phyloP scores from a whole-genome alignment of 2,113 vertebrate genomes.

The Chloropsis cyanopogon region DNA sequence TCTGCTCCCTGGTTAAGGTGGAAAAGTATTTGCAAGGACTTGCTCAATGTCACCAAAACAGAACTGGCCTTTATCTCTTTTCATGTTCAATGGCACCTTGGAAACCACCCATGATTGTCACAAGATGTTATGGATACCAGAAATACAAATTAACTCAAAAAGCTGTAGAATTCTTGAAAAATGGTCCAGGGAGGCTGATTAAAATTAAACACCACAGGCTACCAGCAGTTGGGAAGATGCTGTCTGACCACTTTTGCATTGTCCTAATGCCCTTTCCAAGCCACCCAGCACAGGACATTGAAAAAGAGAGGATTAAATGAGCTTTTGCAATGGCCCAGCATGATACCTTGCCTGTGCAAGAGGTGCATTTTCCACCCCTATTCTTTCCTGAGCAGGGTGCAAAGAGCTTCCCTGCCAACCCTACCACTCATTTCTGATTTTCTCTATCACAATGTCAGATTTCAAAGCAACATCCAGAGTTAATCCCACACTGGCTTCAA shows the following conservation, averaged over 20 bases:
- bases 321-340: neutral
- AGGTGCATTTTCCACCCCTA: neutral
- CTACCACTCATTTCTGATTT: neutral
- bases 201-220: neutral
- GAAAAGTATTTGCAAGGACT: slow-evolving; percentile 20
- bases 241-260: neutral
- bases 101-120: neutral
- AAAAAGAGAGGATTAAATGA: neutral
- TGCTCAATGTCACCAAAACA: neutral
- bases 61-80: neutral
- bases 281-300: neutral
- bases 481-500: neutral
- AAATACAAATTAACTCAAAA: neutral
- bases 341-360: neutral
- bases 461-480: neutral
- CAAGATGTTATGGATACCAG: neutral
- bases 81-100: neutral
- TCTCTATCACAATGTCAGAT: neutral
- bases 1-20: slow-evolving; percentile 35
- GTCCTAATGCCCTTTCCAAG: neutral
- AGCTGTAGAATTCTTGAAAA: neutral
- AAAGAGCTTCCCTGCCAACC: neutral
- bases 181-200: neutral
- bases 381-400: neutral
- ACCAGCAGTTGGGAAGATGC: neutral